Evolutionary conservation across 1,140 invertebrate species (phyloP).

Genomic region (Euborellia annulipes): DNA sequence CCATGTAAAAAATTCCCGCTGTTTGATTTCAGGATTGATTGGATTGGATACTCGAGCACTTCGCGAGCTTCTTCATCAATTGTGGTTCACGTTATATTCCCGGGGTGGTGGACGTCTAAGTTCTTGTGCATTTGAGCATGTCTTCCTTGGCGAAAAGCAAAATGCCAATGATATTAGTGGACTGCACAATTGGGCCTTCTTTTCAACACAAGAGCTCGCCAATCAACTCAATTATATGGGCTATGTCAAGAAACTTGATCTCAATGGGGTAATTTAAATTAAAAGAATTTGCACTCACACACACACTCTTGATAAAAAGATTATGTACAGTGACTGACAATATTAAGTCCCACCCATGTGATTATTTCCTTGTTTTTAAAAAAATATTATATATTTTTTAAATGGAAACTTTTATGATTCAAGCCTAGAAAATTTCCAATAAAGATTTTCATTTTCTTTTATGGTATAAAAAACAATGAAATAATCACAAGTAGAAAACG

Average conservation of each 20-base stretch:
- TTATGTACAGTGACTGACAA: no score
- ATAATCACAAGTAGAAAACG: no score
- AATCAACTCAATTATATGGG: constrained; percentile 60
- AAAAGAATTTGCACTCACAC: constrained; percentile 1
- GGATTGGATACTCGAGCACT: constrained; percentile 35
- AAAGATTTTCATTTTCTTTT: no score
- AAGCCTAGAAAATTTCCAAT: no score
- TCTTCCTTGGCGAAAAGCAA: constrained; percentile 65
- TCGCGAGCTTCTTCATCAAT: constrained; percentile 49
- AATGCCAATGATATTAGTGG: constrained; percentile 60
- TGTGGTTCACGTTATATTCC: constrained; percentile 72
- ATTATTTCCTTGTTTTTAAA: no score
- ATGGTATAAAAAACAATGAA: no score
- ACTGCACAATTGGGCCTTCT: constrained; percentile 83
- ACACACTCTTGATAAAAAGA: no score
- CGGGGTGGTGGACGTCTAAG: constrained; percentile 55
- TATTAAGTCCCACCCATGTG: no score
- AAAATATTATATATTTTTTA: no score
- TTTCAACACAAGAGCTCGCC: constrained; percentile 49
- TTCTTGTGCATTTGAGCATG: constrained; percentile 74
- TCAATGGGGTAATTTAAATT: constrained; percentile 44
- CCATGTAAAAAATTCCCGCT: no score
- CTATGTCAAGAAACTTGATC: constrained; percentile 51
- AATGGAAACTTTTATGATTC: no score
- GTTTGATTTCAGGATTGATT: constrained; percentile 10